phyloP scores from a whole-genome alignment of 2,888 invertebrate species.

The Byasa hedistus region DNA sequence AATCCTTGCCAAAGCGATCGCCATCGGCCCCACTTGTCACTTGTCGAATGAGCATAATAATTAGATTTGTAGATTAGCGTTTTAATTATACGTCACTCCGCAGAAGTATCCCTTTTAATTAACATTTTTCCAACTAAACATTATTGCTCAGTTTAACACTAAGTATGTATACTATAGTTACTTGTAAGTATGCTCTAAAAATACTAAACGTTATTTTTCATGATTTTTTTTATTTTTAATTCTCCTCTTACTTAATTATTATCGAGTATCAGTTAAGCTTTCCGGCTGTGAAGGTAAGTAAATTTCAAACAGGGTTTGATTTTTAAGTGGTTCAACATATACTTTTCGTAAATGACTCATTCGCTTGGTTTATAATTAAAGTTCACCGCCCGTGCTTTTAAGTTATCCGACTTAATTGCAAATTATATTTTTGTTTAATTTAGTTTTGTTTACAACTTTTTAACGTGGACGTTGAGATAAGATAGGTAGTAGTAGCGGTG shows the following conservation, averaged over 20 bases:
- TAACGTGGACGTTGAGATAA: no score
- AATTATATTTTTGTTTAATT: neutral
- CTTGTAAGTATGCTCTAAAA: no score
- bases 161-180: no score
- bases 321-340: neutral
- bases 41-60: conserved; percentile 78
- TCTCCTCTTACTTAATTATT: neutral
- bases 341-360: neutral
- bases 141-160: neutral
- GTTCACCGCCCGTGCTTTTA: neutral
- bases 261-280: neutral
- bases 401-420: neutral
- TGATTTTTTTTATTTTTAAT: neutral
- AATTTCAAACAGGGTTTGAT: conserved; percentile 1
- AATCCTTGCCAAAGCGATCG: conserved; percentile 79
- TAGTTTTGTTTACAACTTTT: neutral
- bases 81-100: conserved; percentile 45
- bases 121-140: neutral
- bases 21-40: conserved; percentile 75
- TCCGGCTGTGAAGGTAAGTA: conserved; percentile 21
- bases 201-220: no score
- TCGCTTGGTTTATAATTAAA: neutral
- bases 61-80: conserved; percentile 74
- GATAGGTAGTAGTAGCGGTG: no score
- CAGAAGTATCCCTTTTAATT: conserved; percentile 10